Evolutionary conservation across 2,888 invertebrate genomes (phyloP).

Genomic region (Lasioglossum malachurum): DNA sequence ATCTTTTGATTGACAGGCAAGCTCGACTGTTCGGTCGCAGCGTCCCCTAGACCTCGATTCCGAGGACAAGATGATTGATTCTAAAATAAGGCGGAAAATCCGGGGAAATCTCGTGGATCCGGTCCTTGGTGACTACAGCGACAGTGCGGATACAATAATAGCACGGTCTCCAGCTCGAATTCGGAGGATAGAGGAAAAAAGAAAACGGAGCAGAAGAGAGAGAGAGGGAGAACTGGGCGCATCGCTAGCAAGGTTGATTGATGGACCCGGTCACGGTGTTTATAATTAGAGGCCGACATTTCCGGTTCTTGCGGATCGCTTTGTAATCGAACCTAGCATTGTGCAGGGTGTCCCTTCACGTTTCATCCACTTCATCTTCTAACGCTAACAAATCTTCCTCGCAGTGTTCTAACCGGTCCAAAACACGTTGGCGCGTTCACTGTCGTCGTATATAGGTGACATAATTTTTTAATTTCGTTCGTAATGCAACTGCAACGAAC

Average conservation of each 20-base stretch:
- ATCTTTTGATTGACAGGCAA: background rate
- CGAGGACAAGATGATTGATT: background rate
- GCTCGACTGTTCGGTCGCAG: background rate
- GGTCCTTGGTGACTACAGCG: conserved; percentile 77
- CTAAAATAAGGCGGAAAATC: conserved; percentile 11
- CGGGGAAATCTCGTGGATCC: conserved; percentile 66
- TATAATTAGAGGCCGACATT: conserved; percentile 83
- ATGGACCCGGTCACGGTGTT: conserved; percentile 83
- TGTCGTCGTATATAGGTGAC: too few relatives aligned
- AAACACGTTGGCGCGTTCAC: too few relatives aligned
- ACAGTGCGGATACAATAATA: conserved; percentile 76
- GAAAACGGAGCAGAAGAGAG: background rate
- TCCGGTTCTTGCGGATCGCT: conserved; percentile 70
- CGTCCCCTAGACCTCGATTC: background rate
- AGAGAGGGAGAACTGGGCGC: conserved; percentile 43
- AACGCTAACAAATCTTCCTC: background rate
- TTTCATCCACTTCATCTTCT: background rate
- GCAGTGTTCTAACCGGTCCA: too few relatives aligned
- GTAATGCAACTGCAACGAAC: too few relatives aligned
- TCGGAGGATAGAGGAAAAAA: conserved; percentile 33
- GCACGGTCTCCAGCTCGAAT: conserved; percentile 68
- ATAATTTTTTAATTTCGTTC: too few relatives aligned
- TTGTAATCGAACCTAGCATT: conserved; percentile 16
- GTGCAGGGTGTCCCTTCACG: background rate
- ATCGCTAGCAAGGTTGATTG: conserved; percentile 79